These are phyloP conservation scores for Andrena minutula DNA, from an alignment of 2,888 invertebrate genomes.

Conservation along the genomic window DNA sequence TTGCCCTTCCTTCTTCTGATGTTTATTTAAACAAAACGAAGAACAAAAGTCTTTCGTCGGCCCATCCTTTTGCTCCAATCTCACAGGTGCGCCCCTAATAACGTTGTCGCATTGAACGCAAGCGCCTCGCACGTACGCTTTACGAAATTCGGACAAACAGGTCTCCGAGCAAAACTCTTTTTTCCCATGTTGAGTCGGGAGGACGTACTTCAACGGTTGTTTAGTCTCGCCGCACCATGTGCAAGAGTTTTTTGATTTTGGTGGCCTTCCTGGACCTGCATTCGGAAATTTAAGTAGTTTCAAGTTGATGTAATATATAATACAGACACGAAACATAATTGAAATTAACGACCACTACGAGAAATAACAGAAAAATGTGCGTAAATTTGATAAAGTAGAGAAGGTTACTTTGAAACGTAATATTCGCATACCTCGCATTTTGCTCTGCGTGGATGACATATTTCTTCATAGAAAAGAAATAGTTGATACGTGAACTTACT, in stretches of 20 bases:
- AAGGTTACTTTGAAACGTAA: constrained; percentile 61
- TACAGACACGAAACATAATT: not conserved
- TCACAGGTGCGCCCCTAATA: constrained; percentile 91
- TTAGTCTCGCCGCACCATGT: constrained; percentile 95
- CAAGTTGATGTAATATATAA: not conserved
- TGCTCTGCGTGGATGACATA: constrained; percentile 78
- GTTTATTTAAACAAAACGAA: constrained; percentile 93
- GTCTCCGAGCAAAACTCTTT: constrained; percentile 97
- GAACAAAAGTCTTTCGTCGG: constrained; percentile 94
- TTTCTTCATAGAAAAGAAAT: constrained; percentile 51
- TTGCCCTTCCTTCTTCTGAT: constrained; percentile 89
- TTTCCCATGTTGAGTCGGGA: constrained; percentile 95
- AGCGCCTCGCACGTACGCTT: constrained; percentile 94
- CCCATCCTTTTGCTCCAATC: constrained; percentile 85
- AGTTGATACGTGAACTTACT: constrained; percentile 28
- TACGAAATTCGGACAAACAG: constrained; percentile 95
- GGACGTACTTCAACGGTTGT: constrained; percentile 93
- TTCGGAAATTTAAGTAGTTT: constrained; percentile 3
- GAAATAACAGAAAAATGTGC: not conserved
- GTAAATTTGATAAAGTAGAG: constrained; percentile 28
- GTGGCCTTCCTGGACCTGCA: constrained; percentile 91
- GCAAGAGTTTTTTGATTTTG: constrained; percentile 90
- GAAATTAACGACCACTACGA: not conserved
- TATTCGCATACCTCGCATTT: constrained; percentile 77
- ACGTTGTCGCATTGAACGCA: constrained; percentile 95